Conservation (phyloP, 2,888 invertebrate genomes). For the Germaria angustata region DNA sequence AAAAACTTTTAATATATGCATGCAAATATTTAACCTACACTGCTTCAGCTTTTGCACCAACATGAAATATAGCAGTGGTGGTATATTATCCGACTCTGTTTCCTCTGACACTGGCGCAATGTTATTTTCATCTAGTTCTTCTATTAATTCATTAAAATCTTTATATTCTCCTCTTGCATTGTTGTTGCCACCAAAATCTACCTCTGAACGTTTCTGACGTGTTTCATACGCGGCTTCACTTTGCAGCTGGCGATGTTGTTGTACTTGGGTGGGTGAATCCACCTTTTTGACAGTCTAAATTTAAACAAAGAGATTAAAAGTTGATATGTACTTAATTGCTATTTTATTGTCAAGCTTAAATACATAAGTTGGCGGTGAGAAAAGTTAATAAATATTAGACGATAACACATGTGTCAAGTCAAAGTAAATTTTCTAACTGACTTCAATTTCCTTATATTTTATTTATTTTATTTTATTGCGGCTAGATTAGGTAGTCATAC, state of each 20-base stretch:
- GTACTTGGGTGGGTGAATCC: slow-evolving; percentile 66
- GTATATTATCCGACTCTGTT: slow-evolving; percentile 75
- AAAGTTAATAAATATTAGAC: neutral
- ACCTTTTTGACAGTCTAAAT: slow-evolving; percentile 72
- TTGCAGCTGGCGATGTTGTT: slow-evolving; percentile 33
- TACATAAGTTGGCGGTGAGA: neutral
- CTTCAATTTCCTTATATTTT: no score
- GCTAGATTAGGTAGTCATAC: no score
- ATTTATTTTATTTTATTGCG: no score
- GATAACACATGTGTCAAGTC: neutral
- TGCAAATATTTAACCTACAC: slow-evolving; percentile 69
- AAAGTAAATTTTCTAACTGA: neutral
- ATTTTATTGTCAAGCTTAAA: neutral
- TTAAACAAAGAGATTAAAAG: neutral
- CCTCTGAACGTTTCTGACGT: slow-evolving; percentile 73
- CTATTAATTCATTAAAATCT: slow-evolving; percentile 74
- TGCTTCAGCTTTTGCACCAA: slow-evolving; percentile 75
- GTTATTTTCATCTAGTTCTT: slow-evolving; percentile 74
- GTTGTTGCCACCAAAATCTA: slow-evolving; percentile 71
- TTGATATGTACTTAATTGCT: neutral
- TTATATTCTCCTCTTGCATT: slow-evolving; percentile 67
- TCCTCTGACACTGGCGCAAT: slow-evolving; percentile 69
- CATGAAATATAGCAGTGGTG: slow-evolving; percentile 75
- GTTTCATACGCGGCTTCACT: slow-evolving; percentile 66
- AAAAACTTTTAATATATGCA: slow-evolving; percentile 33